Evolutionary conservation across 1,140 invertebrate genomes (phyloP).

Genomic region (Paralvinella palmiformis): DNA sequence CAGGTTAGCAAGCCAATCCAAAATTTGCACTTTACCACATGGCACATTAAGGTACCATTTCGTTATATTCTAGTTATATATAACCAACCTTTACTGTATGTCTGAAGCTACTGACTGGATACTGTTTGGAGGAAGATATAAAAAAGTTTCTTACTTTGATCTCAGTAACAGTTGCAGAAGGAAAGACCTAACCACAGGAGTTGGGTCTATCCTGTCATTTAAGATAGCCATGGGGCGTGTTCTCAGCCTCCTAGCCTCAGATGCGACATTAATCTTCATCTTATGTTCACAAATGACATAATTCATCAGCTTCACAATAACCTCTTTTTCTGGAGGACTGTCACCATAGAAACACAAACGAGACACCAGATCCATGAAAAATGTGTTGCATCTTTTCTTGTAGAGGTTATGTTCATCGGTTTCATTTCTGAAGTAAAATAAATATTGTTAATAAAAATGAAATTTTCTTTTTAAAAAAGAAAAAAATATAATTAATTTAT

Average conservation of each 20-base stretch:
- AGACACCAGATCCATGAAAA: slow-evolving; percentile 39
- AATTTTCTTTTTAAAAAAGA: not conserved
- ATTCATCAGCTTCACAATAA: slow-evolving; percentile 29
- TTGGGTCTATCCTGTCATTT: slow-evolving; percentile 34
- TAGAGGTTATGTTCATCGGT: slow-evolving; percentile 15
- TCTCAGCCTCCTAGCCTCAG: not conserved
- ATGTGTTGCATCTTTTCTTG: slow-evolving; percentile 30
- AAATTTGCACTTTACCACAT: no score
- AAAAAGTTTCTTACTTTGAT: slow-evolving; percentile 23
- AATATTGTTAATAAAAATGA: not conserved
- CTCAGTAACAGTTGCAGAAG: slow-evolving; percentile 33
- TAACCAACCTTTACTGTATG: not conserved
- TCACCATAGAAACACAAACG: slow-evolving; percentile 34
- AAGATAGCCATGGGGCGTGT: slow-evolving; percentile 24
- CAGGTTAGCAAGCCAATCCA: no score
- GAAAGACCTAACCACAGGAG: slow-evolving; percentile 37
- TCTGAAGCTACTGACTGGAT: not conserved
- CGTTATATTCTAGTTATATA: not conserved
- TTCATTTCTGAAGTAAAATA: slow-evolving; percentile 11
- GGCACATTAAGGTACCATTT: not conserved
- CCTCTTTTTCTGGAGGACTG: slow-evolving; percentile 27
- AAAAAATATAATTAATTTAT: no score
- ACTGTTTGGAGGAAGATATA: not conserved
- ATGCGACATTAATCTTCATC: not conserved
- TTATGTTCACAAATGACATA: slow-evolving; percentile 27